Evolutionary conservation across 2,888 invertebrate species (phyloP), one percentile per base, ranked within the genome.

Genomic region (Eilema depressum): DNA sequence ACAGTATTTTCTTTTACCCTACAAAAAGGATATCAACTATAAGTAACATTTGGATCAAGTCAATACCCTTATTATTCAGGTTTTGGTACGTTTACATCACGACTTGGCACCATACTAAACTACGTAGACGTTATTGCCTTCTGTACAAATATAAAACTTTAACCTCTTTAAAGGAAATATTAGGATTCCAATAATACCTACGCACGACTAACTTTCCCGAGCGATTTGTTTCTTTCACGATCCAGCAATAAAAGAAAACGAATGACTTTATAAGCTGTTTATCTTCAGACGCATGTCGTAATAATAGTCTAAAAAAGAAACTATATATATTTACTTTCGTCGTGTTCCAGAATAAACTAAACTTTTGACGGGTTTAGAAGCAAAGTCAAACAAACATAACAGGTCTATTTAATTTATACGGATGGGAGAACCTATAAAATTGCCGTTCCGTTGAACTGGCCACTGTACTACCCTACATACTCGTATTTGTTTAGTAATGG

Each of bases 121-220:
- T 33, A 37, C 41, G 59, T 65, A 56, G 33, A 56, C 56, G 57
- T 53, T n/a, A 57, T 28, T 61, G 25, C 63, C 59, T 66, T 66
- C 56, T 59, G 30, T 59, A 63, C 63, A 63, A 69, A 66, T 63
- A 62, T 72, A 66, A 69, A 71, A 66, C 66, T 69, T 65, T 66
- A 66, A 64, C 72, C 66, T 63, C 63, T 71, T 33, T 33, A 61
- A 64, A 71, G 72, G 71, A 76, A 74, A 73, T 69, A 72, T 72
- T 72, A 72, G 68, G 65, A 69, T 69, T 68, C 68, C 61, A 65
- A 71, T 60, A 69, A 66, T 69, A 66, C 64, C 66, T 66, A 70
- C 71, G 70, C 66, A 61, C 59, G 60, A 70, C 57, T 71, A 63
- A 47, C 11, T 70, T 71, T 47, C 67, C 33, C 37, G 28, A 67